Base-by-base conservation (phyloP, 2,113 vertebrate species). In the Hylia prasina region DNA sequence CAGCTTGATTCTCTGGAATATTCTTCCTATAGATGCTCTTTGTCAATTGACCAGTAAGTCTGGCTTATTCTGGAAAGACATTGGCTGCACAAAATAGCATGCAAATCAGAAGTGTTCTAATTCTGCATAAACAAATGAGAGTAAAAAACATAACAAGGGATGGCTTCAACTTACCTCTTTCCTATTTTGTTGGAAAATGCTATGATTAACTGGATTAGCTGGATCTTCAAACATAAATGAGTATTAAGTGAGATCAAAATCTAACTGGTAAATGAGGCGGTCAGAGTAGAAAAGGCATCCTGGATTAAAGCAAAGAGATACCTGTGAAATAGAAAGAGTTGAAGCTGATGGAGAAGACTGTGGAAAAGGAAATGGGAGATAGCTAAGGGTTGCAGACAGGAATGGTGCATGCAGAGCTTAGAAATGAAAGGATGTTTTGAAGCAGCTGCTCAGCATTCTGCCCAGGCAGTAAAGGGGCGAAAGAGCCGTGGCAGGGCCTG, bases 391-490 rank as follows among this genome's bases (percentile, higher is more conserved):
- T 78, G 42, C 35, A 66, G 22, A 24, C 15, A 83, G 33, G 21
- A 71, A 31, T 2, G 2, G 17, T 48, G 11, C 5, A 20, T 33
- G 17, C 19, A 91, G 44, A 91, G 27, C 22, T 79, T 66, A 51
- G 30, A 35, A 66, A 82, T 27, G 37, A 77, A 83, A 83, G 6
- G 18, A 47, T 19, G 11, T 18, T 81, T 75, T 68, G 44, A 63
- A 89, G 60, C 27, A 79, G 42, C 12, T 79, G 21, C 23, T 87
- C 61, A 56, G 33, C 8, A 22, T 39, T 3, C 1, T 71, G 24
- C 28, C 31, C 7, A 40, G 72, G 35, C 28, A 75, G 25, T 12
- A 57, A 78, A 60, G 31, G 5, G 37, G 13, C 0, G 0, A 37
- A 66, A 73, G 22, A 79, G 31, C 30, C 56, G 33, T 1, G 1